Conservation (phyloP, 2,888 invertebrate genomes). For the Athrips mouffetella region DNA sequence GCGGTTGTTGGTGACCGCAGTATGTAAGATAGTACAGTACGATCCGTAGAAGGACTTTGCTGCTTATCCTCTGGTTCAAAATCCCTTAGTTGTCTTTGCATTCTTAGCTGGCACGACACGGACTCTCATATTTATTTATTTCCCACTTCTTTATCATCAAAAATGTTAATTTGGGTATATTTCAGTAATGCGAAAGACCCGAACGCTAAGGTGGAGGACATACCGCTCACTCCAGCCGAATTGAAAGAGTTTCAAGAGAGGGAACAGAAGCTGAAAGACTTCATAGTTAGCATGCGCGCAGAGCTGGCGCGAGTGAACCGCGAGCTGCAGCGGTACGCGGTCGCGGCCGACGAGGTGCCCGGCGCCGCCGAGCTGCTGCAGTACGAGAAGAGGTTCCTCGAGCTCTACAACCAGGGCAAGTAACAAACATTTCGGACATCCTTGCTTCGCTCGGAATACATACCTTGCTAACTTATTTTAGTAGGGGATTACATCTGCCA, state of each 20-base stretch:
- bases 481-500: too few relatives aligned
- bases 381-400: constrained; percentile 96
- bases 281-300: constrained; percentile 65
- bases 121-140: too few relatives aligned
- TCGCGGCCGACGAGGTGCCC: constrained; percentile 95
- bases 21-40: too few relatives aligned
- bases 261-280: constrained; percentile 57
- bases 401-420: constrained; percentile 95
- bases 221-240: constrained; percentile 56
- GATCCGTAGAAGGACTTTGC: too few relatives aligned
- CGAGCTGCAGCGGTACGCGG: constrained; percentile 87
- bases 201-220: constrained; percentile 44
- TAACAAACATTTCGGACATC: neutral
- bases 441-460: too few relatives aligned
- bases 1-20: too few relatives aligned
- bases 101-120: too few relatives aligned
- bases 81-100: too few relatives aligned
- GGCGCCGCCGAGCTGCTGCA: constrained; percentile 95
- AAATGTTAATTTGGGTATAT: too few relatives aligned
- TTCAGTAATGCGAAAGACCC: constrained; percentile 50
- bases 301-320: constrained; percentile 89
- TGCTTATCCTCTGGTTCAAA: too few relatives aligned
- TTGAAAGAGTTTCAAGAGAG: constrained; percentile 60
- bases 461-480: too few relatives aligned
- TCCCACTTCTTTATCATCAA: too few relatives aligned